Conservation (phyloP, 1,140 invertebrate species). For the Holotrichia oblita region DNA sequence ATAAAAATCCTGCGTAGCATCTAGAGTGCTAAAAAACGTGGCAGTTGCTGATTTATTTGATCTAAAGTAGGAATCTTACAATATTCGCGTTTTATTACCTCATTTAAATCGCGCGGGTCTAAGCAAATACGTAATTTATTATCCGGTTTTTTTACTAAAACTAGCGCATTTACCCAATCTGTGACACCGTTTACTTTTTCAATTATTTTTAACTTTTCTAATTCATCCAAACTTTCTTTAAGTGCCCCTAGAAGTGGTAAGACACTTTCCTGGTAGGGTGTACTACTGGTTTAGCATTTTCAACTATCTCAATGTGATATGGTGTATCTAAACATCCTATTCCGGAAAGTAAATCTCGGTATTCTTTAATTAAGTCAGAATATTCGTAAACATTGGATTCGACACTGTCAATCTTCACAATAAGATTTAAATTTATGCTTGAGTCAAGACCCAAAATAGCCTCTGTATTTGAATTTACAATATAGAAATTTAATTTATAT, state of each 20-base stretch:
- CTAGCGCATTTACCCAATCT: constrained; percentile 63
- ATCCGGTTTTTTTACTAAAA: constrained; percentile 63
- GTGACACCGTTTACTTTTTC: constrained; percentile 54
- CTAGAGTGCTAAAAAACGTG: constrained; percentile 62
- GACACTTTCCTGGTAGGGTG: constrained; percentile 35
- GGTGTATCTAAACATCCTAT: too few relatives aligned
- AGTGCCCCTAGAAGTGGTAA: constrained; percentile 32
- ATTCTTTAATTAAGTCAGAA: too few relatives aligned
- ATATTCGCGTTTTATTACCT: constrained; percentile 59
- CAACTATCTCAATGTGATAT: too few relatives aligned
- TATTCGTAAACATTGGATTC: too few relatives aligned
- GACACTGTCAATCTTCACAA: constrained; percentile 30
- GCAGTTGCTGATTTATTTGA: constrained; percentile 59
- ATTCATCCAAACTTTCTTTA: constrained; percentile 24
- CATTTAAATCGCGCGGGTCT: constrained; percentile 64
- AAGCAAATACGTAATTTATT: constrained; percentile 63
- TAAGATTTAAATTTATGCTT: constrained; percentile 41
- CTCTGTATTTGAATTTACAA: constrained; percentile 16
- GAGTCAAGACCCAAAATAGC: constrained; percentile 27
- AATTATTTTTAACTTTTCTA: constrained; percentile 39
- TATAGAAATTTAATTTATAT: constrained; percentile 43
- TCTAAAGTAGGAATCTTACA: constrained; percentile 61
- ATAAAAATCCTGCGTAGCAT: constrained; percentile 60
- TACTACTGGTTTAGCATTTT: constrained; percentile 36
- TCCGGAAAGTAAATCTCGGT: too few relatives aligned